These are phyloP conservation scores for Eulemur albifrons DNA, from an alignment of 2,797 vertebrate species.

Conservation along the genomic window DNA sequence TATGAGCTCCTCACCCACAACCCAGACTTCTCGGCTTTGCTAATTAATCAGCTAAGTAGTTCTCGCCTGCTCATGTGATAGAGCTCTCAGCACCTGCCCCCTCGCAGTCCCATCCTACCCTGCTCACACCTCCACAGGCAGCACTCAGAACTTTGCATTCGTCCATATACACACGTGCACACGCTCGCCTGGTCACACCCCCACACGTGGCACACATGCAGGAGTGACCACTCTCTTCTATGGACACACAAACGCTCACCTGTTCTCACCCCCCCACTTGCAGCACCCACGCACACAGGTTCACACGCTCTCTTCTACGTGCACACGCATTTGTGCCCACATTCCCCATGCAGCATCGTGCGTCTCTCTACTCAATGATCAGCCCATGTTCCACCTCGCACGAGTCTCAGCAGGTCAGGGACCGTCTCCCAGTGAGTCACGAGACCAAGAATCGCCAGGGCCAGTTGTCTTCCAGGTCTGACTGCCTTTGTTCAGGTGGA, in stretches of 20 bases:
- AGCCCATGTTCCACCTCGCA: background rate
- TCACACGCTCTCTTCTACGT: background rate
- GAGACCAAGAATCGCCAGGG: background rate
- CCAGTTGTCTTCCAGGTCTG: background rate
- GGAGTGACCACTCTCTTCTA: too few relatives aligned
- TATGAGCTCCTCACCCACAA: constrained; percentile 64
- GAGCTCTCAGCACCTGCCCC: constrained; percentile 45
- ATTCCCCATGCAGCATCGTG: background rate
- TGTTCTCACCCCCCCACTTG: background rate
- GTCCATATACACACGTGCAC: background rate
- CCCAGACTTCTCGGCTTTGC: constrained; percentile 66
- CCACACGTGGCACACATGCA: rapidly evolving
- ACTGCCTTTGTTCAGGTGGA: background rate
- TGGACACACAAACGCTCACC: background rate
- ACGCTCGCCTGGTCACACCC: background rate
- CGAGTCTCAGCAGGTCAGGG: background rate
- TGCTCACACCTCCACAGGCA: background rate
- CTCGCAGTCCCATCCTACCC: background rate
- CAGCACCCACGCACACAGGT: background rate
- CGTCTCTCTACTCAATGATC: too few relatives aligned
- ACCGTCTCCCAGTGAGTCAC: background rate
- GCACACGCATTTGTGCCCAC: background rate
- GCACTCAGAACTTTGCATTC: background rate
- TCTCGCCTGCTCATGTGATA: constrained; percentile 65
- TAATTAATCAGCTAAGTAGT: constrained; percentile 80